Evolutionary conservation across 2,888 invertebrate genomes (phyloP).

Genomic region (Beris chalybata): DNA sequence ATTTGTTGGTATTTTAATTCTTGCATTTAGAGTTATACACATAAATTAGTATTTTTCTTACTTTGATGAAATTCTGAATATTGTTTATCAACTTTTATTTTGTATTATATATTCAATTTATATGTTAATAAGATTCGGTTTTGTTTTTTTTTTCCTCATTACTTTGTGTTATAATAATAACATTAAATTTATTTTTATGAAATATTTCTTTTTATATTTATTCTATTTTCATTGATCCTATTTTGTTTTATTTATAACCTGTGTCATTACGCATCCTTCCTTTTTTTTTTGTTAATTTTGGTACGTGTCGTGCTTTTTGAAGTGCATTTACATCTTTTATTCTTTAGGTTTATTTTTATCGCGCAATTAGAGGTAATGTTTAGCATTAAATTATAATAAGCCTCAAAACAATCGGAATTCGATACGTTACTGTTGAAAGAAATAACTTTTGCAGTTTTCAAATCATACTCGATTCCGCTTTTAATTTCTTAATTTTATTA

Average conservation of each 20-base stretch:
- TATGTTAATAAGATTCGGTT: background rate
- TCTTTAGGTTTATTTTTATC: background rate
- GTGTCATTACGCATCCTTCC: background rate
- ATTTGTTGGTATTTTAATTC: background rate
- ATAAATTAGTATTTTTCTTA: background rate
- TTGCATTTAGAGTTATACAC: background rate
- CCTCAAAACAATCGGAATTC: no score
- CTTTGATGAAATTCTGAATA: background rate
- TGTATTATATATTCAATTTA: constrained; percentile 11
- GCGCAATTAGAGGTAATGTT: background rate
- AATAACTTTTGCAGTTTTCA: background rate
- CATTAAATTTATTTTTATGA: constrained; percentile 8
- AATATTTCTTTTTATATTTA: constrained; percentile 12
- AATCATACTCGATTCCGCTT: background rate
- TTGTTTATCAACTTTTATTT: constrained; percentile 21
- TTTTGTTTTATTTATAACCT: constrained; percentile 21
- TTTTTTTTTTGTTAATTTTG: constrained; percentile 10
- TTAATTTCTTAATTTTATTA: background rate
- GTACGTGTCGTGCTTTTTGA: no score
- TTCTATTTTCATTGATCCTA: constrained; percentile 34
- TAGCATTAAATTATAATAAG: background rate
- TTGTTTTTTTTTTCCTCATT: constrained; percentile 22
- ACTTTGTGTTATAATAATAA: constrained; percentile 21
- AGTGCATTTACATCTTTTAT: constrained; percentile 5
- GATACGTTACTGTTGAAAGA: no score